A percentile compares a stretch with the other conserved stretches of the same genome.
Evolutionary conservation across 1,140 invertebrate species (phyloP).

Genomic region (Oscheius sp.): DNA sequence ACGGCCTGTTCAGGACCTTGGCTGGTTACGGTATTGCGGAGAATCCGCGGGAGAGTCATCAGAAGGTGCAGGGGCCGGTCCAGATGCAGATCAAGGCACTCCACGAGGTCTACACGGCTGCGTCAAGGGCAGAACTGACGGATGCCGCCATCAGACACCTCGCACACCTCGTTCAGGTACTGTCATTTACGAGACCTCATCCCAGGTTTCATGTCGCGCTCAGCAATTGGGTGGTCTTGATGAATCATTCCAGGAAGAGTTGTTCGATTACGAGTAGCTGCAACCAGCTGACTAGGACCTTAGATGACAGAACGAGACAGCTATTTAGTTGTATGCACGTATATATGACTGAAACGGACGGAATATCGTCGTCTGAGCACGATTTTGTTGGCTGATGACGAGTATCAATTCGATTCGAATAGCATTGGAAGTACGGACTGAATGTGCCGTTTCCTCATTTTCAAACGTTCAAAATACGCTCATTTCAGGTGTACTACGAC

Average conservation of each 20-base stretch:
- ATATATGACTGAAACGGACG: too few species aligned
- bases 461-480: too few species aligned
- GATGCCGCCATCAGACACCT: constrained; percentile 59
- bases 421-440: too few species aligned
- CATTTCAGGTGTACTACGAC: constrained; percentile 53
- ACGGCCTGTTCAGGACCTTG: constrained; percentile 32
- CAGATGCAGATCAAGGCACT: constrained; percentile 56
- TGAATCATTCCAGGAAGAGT: too few species aligned
- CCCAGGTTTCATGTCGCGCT: constrained; percentile 9
- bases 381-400: too few species aligned
- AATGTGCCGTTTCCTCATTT: too few species aligned
- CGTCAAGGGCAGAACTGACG: constrained; percentile 45
- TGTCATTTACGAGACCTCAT: constrained; percentile 4
- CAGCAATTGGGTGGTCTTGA: background rate
- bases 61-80: constrained; percentile 30
- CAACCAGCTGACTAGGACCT: too few species aligned
- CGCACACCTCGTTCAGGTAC: constrained; percentile 56
- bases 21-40: constrained; percentile 52
- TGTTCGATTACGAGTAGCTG: too few species aligned
- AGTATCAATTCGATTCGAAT: too few species aligned
- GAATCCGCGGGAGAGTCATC: constrained; percentile 7
- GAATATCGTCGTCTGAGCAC: too few species aligned
- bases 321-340: too few species aligned
- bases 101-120: constrained; percentile 58
- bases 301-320: too few species aligned